Evolutionary conservation across 2,113 vertebrate species (phyloP).

Genomic region (Budorcas taxicolor): DNA sequence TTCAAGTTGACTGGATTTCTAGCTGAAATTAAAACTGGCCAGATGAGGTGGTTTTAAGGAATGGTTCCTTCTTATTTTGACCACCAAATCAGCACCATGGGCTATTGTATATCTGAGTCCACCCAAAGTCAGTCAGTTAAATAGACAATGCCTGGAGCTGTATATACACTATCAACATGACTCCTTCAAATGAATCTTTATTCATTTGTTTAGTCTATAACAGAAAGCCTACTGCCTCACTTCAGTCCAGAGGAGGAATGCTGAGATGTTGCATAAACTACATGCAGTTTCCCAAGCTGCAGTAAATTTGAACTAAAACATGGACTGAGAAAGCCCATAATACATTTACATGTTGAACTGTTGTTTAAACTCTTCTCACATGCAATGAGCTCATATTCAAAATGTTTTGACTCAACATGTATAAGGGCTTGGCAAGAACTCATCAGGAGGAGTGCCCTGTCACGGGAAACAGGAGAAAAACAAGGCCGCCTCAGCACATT

Average conservation of each 20-base stretch:
- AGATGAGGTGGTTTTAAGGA: not conserved
- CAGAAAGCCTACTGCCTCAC: not conserved
- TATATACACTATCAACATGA: not conserved
- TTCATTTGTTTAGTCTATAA: slow-evolving; percentile 42
- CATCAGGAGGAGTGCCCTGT: not conserved
- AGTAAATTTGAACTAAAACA: not conserved
- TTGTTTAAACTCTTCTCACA: slow-evolving; percentile 20
- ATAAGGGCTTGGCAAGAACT: slow-evolving; percentile 17
- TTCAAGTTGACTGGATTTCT: not conserved
- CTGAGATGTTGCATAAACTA: slow-evolving; percentile 5
- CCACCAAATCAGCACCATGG: not conserved
- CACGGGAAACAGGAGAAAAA: slow-evolving; percentile 10
- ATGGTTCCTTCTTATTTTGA: not conserved
- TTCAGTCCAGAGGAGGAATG: slow-evolving; percentile 16
- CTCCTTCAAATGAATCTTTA: not conserved
- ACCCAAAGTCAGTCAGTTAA: not conserved
- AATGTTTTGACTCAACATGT: slow-evolving; percentile 36
- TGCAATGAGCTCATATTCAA: slow-evolving; percentile 21
- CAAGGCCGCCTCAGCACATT: not conserved
- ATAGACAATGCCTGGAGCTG: not conserved
- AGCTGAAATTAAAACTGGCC: slow-evolving; percentile 5
- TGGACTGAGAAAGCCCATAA: slow-evolving; percentile 17
- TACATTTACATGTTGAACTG: not conserved
- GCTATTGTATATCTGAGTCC: not conserved
- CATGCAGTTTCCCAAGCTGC: slow-evolving; percentile 27